These are phyloP conservation scores for Nannoperca obscura DNA, from an alignment of 2,797 vertebrate genomes.

Conservation along the genomic window DNA sequence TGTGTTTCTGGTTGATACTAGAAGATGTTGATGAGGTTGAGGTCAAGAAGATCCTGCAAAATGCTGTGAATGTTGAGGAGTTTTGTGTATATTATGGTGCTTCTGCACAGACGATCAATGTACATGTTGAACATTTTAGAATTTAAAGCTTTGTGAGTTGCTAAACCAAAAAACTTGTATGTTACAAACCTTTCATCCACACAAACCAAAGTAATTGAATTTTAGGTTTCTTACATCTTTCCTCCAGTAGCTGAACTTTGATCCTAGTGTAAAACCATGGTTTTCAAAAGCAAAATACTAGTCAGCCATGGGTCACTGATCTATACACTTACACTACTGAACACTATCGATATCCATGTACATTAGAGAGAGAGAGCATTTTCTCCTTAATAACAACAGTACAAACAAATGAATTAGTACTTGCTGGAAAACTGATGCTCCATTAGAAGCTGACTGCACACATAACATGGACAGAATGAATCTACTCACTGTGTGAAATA, in stretches of 20 bases:
- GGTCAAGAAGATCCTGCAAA: neutral
- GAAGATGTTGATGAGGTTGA: neutral
- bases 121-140: no score
- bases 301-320: neutral
- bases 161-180: no score
- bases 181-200: neutral
- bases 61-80: neutral
- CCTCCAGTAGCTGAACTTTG: neutral
- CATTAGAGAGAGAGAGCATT: neutral
- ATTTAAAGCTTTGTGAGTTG: no score
- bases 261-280: neutral
- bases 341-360: neutral
- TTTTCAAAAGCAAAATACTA: neutral
- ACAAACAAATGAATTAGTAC: neutral
- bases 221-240: neutral
- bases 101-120: no score
- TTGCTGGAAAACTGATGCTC: no score
- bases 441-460: no score
- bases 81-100: neutral
- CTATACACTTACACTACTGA: no score
- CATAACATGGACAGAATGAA: no score
- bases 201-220: constrained; percentile 3
- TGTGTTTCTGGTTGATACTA: neutral
- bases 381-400: neutral
- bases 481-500: neutral